Percentiles rank a stretch among this genome's conserved stretches.
These are phyloP conservation scores for Eretmodus cyanostictus DNA, from an alignment of 2,113 vertebrate genomes.

Conservation along the genomic window DNA sequence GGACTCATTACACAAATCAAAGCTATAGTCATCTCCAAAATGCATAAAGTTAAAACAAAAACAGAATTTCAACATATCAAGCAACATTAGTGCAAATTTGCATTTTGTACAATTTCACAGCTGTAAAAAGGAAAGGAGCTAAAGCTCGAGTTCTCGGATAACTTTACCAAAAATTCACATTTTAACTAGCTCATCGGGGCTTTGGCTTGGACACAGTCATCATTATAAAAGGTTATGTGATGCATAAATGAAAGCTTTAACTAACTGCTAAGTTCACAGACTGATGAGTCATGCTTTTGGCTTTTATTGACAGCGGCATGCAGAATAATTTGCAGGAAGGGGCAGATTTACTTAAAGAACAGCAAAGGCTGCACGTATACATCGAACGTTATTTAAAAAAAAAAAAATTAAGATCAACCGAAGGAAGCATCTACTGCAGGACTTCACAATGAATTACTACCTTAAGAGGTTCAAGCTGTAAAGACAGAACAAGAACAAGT, in stretches of 20 bases:
- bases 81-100: not conserved
- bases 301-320: not conserved
- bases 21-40: not conserved
- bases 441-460: not conserved
- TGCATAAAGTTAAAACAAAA: not conserved
- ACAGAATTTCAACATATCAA: not conserved
- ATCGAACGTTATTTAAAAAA: not conserved
- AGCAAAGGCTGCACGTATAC: not conserved
- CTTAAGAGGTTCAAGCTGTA: not conserved
- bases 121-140: not conserved
- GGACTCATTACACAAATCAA: not conserved
- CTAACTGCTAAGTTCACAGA: not conserved
- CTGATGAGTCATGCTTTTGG: not conserved
- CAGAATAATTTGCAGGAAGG: not conserved
- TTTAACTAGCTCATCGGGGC: not conserved
- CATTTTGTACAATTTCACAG: not conserved
- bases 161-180: not conserved
- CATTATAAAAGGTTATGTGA: not conserved
- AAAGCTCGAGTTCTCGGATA: not conserved
- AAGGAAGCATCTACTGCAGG: not conserved
- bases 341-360: not conserved
- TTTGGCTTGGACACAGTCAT: not conserved
- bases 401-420: not conserved
- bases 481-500: not conserved
- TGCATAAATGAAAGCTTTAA: not conserved